phyloP scores from a whole-genome alignment of 2,888 invertebrate genomes.

The Anarsia innoxiella region DNA sequence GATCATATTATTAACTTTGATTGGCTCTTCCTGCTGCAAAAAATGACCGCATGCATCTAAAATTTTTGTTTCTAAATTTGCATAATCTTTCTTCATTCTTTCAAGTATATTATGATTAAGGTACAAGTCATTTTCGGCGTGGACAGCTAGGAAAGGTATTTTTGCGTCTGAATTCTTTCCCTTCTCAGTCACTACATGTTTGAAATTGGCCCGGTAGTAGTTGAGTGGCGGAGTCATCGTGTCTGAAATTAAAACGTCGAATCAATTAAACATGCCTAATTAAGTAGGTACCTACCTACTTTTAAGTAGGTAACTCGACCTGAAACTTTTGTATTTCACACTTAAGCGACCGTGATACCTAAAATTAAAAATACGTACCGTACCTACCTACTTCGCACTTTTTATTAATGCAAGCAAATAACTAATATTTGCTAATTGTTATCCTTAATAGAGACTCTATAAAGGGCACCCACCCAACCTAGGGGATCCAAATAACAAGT shows the following conservation, averaged over 20 bases:
- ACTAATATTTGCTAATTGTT: no score
- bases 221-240: slow-evolving; percentile 72
- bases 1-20: slow-evolving; percentile 66
- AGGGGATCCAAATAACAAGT: no score
- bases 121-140: slow-evolving; percentile 60
- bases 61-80: slow-evolving; percentile 51
- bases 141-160: slow-evolving; percentile 57
- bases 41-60: slow-evolving; percentile 68
- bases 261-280: no score
- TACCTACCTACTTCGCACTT: no score
- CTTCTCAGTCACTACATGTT: slow-evolving; percentile 31
- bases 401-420: no score
- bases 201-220: slow-evolving; percentile 72
- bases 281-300: no score
- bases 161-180: slow-evolving; percentile 33
- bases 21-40: slow-evolving; percentile 73
- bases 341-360: no score
- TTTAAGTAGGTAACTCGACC: no score
- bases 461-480: no score
- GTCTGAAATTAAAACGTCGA: slow-evolving; percentile 44
- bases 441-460: no score
- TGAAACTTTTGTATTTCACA: no score
- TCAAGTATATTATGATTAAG: slow-evolving; percentile 38
- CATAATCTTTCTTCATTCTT: slow-evolving; percentile 50
- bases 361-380: no score